Evolutionary conservation across 2,888 invertebrate genomes (phyloP).

Genomic region (Drosophila planitibia): DNA sequence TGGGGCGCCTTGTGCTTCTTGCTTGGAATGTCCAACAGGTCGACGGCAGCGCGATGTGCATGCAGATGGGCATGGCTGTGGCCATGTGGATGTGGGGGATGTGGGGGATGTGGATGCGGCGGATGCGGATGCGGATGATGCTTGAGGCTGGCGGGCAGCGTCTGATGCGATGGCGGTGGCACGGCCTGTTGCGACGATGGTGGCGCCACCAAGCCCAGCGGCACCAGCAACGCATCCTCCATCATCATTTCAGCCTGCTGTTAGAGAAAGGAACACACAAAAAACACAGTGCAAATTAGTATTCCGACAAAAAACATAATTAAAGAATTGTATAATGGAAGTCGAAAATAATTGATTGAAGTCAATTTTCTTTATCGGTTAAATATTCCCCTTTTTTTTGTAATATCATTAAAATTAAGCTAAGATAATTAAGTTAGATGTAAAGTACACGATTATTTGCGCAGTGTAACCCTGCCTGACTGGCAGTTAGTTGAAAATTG

Average conservation of each 20-base stretch:
- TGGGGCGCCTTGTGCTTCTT: conserved; percentile 87
- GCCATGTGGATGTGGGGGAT: background rate
- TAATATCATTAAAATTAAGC: background rate
- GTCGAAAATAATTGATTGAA: background rate
- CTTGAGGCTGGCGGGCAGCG: conserved; percentile 82
- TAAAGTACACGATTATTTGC: background rate
- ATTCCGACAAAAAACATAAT: background rate
- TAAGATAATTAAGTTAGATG: background rate
- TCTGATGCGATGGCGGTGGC: conserved; percentile 52
- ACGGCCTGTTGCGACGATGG: conserved; percentile 37
- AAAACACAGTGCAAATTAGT: conserved; percentile 11
- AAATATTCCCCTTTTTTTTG: background rate
- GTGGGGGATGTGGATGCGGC: conserved; percentile 2
- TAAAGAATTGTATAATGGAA: background rate
- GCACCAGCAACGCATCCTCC: conserved; percentile 74
- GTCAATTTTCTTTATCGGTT: background rate
- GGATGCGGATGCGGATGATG: conserved; percentile 77
- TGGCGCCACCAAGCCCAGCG: conserved; percentile 65
- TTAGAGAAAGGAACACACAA: conserved; percentile 49
- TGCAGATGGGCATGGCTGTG: conserved; percentile 8
- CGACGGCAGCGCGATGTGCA: conserved; percentile 82
- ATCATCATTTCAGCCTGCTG: conserved; percentile 81
- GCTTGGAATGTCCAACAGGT: conserved; percentile 88
- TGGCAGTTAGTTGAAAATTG: conserved; percentile 66
- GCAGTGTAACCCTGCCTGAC: conserved; percentile 12